A percentile compares a stretch with the other conserved stretches of the same genome.
Conservation (phyloP, 1,140 invertebrate genomes). For the Metopolophium dirhodum region DNA sequence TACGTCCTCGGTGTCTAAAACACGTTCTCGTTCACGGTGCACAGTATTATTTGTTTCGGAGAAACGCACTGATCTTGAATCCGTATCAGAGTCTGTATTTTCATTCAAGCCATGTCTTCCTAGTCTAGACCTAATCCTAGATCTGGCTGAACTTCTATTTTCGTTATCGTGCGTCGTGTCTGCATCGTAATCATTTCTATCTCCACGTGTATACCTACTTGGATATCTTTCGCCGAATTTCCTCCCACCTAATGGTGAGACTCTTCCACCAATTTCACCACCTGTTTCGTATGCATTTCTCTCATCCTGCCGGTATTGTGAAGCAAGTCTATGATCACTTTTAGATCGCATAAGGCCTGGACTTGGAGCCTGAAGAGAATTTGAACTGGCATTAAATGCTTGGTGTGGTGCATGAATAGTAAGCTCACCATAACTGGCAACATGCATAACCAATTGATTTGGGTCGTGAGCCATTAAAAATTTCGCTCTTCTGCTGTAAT, state of each 20-base stretch:
- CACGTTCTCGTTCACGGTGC: constrained; percentile 75
- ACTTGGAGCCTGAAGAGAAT: constrained; percentile 69
- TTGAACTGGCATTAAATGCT: constrained; percentile 61
- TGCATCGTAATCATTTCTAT: constrained; percentile 66
- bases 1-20: constrained; percentile 88
- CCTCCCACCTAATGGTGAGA: constrained; percentile 72
- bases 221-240: constrained; percentile 73
- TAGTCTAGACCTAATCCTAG: constrained; percentile 76
- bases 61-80: constrained; percentile 70
- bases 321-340: constrained; percentile 88
- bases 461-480: constrained; percentile 88
- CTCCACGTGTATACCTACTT: constrained; percentile 48
- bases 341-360: constrained; percentile 88
- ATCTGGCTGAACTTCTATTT: constrained; percentile 66
- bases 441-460: constrained; percentile 84
- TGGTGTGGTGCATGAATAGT: constrained; percentile 74
- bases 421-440: constrained; percentile 82
- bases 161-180: constrained; percentile 69
- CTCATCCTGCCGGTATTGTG: constrained; percentile 86
- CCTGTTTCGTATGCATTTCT: constrained; percentile 63
- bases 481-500: constrained; percentile 83
- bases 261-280: constrained; percentile 64
- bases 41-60: constrained; percentile 64
- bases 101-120: constrained; percentile 70
- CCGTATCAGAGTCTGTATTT: constrained; percentile 71